Evolutionary conservation across 2,797 vertebrate genomes (phyloP), one percentile per base, ranked within the genome.

Genomic region (Typhlichthys subterraneus): DNA sequence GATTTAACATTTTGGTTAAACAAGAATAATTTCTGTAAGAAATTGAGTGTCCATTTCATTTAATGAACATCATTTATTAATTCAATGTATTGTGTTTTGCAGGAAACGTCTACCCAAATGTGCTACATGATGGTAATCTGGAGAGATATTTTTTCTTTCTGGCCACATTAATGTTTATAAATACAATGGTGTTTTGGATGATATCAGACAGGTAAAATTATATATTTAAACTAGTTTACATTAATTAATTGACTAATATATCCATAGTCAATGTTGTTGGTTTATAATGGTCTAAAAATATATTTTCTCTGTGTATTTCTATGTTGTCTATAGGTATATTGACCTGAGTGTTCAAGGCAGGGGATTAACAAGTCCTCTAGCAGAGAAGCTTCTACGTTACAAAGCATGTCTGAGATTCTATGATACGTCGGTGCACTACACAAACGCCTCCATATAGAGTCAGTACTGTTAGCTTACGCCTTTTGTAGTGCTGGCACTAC

Each of bases 81-180:
- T 7, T 38, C 6, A 38, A 38, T 38, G 6, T 6, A 38, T 38
- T 38, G 33, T 2, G 53, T 15, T 47, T 29, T 54, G 14, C 82
- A 99, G 97, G 97, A 58, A 91, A 76, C 75, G 96, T 97, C 88
- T 99, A 96, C 80, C 97, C 97, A 77, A 93, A 90, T 72, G 78
- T 81, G 70, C 89, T 97, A 66, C 91, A 93, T 63, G 90, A 93
- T 59, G 95, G 96, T 33, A 95, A 95, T 85, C 89, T 99, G 86
- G 96, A 98, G 77, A 90, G 87, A 46, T 98, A 95, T 85, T 98
- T 96, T 87, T 97, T 98, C 83, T 81, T 95, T 14, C 57, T 99
- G 86, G 94, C 95, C 33, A 89, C 85, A 11, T 76, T 96, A 73
- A 95, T 95, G 88, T 73, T 92, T 50, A 72, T 96, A 73, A 99